phyloP scores from a whole-genome alignment of 2,113 vertebrate genomes.

The Alectura lathami region DNA sequence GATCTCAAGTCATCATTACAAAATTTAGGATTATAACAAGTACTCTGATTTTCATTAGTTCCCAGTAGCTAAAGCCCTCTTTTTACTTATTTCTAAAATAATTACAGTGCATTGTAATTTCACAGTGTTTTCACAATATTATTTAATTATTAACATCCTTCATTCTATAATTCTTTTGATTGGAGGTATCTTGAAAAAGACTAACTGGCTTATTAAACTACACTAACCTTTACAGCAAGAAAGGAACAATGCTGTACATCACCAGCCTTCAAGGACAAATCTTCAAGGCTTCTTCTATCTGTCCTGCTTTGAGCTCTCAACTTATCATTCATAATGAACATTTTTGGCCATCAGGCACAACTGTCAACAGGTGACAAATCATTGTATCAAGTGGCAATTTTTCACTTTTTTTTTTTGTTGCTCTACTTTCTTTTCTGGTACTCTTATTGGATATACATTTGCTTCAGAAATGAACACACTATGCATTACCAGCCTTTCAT shows the following conservation, averaged over 20 bases:
- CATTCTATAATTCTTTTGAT: background rate
- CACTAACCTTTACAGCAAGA: background rate
- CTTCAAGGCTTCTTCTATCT: constrained; percentile 30
- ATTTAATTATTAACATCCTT: background rate
- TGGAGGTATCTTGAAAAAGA: background rate
- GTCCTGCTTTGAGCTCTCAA: constrained; percentile 13
- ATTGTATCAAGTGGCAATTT: constrained; percentile 30
- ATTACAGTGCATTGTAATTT: background rate
- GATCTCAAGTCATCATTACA: background rate
- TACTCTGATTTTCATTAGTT: background rate
- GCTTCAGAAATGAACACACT: background rate
- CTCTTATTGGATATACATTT: background rate
- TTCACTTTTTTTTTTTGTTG: constrained; percentile 34
- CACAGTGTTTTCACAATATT: background rate
- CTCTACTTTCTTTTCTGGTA: background rate
- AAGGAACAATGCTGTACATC: background rate
- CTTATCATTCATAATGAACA: constrained; percentile 66
- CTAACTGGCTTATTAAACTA: background rate
- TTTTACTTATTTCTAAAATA: background rate
- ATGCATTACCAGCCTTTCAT: background rate
- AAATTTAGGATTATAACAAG: background rate
- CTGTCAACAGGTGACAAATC: constrained; percentile 66
- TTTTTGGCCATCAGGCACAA: constrained; percentile 62
- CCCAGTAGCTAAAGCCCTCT: background rate
- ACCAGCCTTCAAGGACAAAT: constrained; percentile 44